Percentiles rank a stretch among this genome's conserved stretches.
Conservation (phyloP, 2,113 vertebrate species). For the Forbesichthys papilliferus region DNA sequence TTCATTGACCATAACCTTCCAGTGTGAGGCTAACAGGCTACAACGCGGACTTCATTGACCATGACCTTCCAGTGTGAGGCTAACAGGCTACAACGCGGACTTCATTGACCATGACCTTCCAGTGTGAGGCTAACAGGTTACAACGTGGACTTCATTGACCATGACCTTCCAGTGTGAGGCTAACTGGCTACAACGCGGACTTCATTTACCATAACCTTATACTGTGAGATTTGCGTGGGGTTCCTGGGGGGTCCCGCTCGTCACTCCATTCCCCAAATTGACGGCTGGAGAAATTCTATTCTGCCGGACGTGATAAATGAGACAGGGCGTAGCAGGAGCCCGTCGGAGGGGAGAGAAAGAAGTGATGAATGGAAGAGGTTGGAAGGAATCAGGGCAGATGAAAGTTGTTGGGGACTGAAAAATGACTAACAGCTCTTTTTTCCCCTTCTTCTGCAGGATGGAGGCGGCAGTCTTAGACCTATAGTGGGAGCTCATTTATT, state of each 20-base stretch:
- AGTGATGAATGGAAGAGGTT: conserved; percentile 72
- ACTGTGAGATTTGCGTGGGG: conserved; percentile 64
- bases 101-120: too few species aligned
- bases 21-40: too few species aligned
- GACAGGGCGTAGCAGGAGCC: conserved; percentile 54
- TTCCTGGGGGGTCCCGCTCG: conserved; percentile 65
- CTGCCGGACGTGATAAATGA: conserved; percentile 72
- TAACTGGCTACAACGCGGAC: not conserved
- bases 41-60: too few species aligned
- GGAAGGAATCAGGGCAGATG: conserved; percentile 75
- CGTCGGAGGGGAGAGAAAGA: conserved; percentile 59
- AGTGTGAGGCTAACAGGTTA: too few species aligned
- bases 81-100: too few species aligned
- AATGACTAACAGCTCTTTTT: conserved; percentile 70
- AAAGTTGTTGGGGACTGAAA: conserved; percentile 73
- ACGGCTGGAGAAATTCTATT: conserved; percentile 77
- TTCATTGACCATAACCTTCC: too few species aligned
- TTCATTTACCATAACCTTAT: conserved; percentile 63
- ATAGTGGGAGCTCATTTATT: conserved; percentile 17
- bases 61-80: too few species aligned
- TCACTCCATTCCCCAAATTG: conserved; percentile 78
- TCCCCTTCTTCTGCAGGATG: conserved; percentile 56
- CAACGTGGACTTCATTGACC: too few species aligned
- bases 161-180: not conserved
- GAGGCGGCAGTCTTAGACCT: conserved; percentile 35